Base-by-base conservation (phyloP, 2,797 vertebrate species). In the Trachops cirrhosus region DNA sequence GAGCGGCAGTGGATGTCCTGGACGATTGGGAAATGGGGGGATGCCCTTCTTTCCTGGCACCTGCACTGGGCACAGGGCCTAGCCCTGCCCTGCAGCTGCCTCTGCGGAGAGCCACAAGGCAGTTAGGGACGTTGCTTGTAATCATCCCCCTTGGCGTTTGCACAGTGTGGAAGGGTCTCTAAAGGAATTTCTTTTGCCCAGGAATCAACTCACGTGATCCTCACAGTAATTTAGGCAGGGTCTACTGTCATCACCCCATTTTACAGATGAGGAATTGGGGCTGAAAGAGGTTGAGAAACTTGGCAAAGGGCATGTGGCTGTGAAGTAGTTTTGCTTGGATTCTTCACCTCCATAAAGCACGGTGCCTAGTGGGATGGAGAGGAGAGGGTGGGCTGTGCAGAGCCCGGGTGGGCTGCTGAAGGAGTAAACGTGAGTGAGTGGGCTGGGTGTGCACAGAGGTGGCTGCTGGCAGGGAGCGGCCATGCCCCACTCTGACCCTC, bases 21-120 rank as follows among this genome's bases (percentile, higher is more conserved):
- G 77, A 52, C 3, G 62, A 16, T 12, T 50, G 37, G 26, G 50
- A 93, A 74, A 34, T 46, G 82, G 64, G 34, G 39, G 54, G 34
- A 46, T 77, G 64, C 46, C 68, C 46, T 83, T 89, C n/a, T 48
- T 88, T 50, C 37, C 71, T 94, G 84, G 87, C 29, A 50, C 74
- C 46, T 79, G 59, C 37, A 15, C 88, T 54, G 52, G 82, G 62
- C 67, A 32, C 29, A 1, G 41, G 46, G 73, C 85, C 79, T 50
- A 39, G 57, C 32, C 67, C 11, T 62, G 29, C 62, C 88, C 86
- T n/a, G 15, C 9, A 32, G 78, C 88, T 78, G 79, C 59, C 70
- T 91, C 59, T 94, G 68, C 0, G 0, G 57, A 84, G 48, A 88
- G 52, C 89, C 59, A 29, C 48, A 8, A 67, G 64, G 85, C 88